A percentile compares a stretch with the other conserved stretches of the same genome.
These are phyloP conservation scores for Pachydiplax longipennis DNA, from an alignment of 2,888 invertebrate species.

Conservation along the genomic window DNA sequence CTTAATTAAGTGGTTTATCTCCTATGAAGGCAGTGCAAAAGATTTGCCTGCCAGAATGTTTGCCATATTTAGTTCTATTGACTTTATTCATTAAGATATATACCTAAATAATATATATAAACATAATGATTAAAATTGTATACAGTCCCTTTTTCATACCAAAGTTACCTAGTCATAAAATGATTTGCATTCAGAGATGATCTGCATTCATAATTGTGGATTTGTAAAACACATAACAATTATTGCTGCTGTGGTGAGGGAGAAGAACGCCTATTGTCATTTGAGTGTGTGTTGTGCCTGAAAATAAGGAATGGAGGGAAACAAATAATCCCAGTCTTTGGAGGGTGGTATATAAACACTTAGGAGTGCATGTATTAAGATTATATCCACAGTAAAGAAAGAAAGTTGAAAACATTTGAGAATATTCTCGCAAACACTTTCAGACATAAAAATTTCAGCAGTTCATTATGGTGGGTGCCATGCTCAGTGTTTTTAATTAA, in stretches of 20 bases:
- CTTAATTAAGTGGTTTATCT: slow-evolving; percentile 20
- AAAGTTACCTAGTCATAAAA: slow-evolving; percentile 46
- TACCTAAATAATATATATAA: slow-evolving; percentile 44
- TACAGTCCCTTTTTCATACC: slow-evolving; percentile 45
- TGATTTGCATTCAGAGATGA: slow-evolving; percentile 40
- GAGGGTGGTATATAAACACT: slow-evolving; percentile 3
- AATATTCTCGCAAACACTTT: background rate
- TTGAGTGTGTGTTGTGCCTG: slow-evolving; percentile 40
- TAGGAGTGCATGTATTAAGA: slow-evolving; percentile 35
- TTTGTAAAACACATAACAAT: slow-evolving; percentile 22
- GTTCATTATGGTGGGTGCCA: slow-evolving; percentile 37
- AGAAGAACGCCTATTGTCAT: slow-evolving; percentile 22
- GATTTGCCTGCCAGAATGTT: slow-evolving; percentile 46
- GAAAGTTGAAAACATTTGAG: background rate
- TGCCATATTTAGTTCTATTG: slow-evolving; percentile 44
- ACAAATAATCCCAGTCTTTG: background rate
- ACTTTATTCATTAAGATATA: slow-evolving; percentile 43
- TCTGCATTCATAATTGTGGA: slow-evolving; percentile 34
- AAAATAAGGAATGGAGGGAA: slow-evolving; percentile 9
- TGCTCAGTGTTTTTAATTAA: background rate
- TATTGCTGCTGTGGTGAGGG: slow-evolving; percentile 9
- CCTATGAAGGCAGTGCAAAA: slow-evolving; percentile 36
- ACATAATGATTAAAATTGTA: slow-evolving; percentile 44
- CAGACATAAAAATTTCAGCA: slow-evolving; percentile 13
- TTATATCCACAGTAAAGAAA: slow-evolving; percentile 27